A percentile compares a stretch with the other conserved stretches of the same genome.
Evolutionary conservation across 2,113 vertebrate species (phyloP).

Genomic region (Aptenodytes patagonicus): DNA sequence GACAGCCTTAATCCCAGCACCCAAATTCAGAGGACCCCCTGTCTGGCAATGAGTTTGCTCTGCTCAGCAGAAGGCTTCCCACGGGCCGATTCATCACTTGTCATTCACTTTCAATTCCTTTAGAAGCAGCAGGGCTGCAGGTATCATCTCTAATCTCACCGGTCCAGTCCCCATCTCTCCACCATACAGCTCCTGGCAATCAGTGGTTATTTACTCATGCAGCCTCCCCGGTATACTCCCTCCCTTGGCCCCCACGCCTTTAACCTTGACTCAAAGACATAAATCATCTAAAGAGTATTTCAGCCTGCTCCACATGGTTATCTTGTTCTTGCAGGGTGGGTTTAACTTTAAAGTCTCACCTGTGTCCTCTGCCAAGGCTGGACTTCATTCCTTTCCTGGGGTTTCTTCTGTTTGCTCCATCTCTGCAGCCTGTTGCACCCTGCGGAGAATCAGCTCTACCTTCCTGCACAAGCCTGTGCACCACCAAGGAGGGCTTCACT

Average conservation of each 20-base stretch:
- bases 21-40: not conserved
- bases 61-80: not conserved
- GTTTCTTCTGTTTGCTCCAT: not conserved
- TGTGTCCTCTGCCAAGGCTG: not conserved
- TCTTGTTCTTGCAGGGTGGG: not conserved
- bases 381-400: not conserved
- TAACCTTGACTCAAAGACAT: not conserved
- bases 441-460: not conserved
- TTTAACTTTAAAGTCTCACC: not conserved
- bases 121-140: not conserved
- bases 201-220: not conserved
- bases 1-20: not conserved
- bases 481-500: not conserved
- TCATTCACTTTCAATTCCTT: not conserved
- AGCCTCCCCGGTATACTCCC: not conserved
- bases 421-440: not conserved
- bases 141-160: not conserved
- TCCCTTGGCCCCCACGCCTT: not conserved
- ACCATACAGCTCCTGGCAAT: not conserved
- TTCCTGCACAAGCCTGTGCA: not conserved
- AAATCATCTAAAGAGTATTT: not conserved
- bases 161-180: not conserved
- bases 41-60: not conserved
- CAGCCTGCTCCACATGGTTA: not conserved
- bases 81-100: not conserved